Evolutionary conservation across 2,797 vertebrate genomes (phyloP).

Genomic region (Dermochelys coriacea): DNA sequence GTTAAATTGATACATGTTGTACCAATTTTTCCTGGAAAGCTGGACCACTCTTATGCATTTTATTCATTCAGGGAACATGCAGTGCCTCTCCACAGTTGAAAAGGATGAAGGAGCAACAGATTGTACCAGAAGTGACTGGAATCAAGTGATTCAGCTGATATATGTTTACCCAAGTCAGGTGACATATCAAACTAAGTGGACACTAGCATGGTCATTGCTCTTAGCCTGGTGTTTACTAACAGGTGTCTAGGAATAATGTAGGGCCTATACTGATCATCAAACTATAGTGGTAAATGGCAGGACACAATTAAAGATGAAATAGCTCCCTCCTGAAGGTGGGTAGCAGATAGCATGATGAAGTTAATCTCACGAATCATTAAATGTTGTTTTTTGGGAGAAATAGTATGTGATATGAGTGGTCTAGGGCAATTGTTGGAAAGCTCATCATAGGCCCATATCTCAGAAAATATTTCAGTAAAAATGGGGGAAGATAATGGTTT

Average conservation of each 20-base stretch:
- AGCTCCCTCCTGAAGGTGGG: background rate
- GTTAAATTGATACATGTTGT: conserved; percentile 58
- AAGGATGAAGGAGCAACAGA: conserved; percentile 6
- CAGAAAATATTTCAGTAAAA: background rate
- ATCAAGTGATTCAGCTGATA: conserved; percentile 54
- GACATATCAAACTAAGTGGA: conserved; percentile 59
- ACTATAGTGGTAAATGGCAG: conserved; percentile 16
- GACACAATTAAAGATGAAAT: conserved; percentile 19
- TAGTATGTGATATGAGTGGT: background rate
- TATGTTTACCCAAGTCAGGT: conserved; percentile 36
- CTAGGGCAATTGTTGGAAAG: background rate
- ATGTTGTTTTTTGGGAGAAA: background rate
- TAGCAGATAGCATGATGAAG: background rate
- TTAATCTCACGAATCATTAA: background rate
- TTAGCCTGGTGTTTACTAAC: conserved; percentile 50
- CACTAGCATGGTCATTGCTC: conserved; percentile 40
- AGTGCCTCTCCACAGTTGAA: conserved; percentile 52
- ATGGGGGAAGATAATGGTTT: background rate
- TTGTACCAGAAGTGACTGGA: conserved; percentile 44
- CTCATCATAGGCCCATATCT: background rate
- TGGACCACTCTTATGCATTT: conserved; percentile 15
- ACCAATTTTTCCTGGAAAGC: conserved; percentile 74
- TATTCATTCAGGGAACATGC: conserved; percentile 26
- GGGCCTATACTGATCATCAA: conserved; percentile 51
- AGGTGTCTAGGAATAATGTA: conserved; percentile 66